phyloP scores from a whole-genome alignment of 1,140 invertebrate genomes.

The Cheumatopsyche charites region DNA sequence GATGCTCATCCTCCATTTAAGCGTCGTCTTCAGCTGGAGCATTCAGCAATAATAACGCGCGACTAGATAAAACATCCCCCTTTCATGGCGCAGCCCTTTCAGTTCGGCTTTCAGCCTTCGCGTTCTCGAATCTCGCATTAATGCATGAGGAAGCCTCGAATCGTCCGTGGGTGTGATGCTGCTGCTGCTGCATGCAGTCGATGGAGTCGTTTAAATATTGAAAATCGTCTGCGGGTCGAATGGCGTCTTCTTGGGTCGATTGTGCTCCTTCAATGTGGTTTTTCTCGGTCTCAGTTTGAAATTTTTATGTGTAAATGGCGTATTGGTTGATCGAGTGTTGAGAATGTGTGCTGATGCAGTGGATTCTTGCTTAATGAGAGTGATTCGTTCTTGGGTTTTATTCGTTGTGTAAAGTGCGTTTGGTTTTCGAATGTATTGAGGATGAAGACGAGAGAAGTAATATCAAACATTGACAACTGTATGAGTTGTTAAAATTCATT shows the following conservation, averaged over 20 bases:
- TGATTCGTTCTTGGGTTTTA: too few relatives aligned
- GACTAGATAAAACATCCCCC: conserved; percentile 4
- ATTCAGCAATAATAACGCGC: conserved; percentile 23
- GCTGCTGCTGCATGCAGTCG: neutral
- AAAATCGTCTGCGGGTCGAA: neutral
- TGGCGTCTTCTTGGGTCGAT: neutral
- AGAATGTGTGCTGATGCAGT: too few relatives aligned
- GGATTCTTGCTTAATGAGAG: too few relatives aligned
- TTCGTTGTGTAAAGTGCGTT: too few relatives aligned
- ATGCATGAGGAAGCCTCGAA: neutral
- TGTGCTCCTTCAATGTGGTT: too few relatives aligned
- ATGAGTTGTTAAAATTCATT: too few relatives aligned
- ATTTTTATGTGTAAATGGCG: too few relatives aligned
- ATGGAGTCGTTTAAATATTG: neutral
- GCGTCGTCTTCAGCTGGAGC: neutral
- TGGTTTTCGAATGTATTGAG: too few relatives aligned
- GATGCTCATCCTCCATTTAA: conserved; percentile 20
- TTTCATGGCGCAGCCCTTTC: conserved; percentile 23
- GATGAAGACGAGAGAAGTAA: too few relatives aligned
- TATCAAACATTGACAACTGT: too few relatives aligned
- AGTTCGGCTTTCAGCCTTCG: conserved; percentile 6
- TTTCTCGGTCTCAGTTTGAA: too few relatives aligned
- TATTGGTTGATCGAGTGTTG: too few relatives aligned
- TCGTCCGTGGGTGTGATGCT: neutral
- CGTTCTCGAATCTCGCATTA: conserved; percentile 12